Evolutionary conservation across 2,797 vertebrate species (phyloP), one percentile per base, ranked within the genome.

Genomic region (Xiphophorus birchmanni): DNA sequence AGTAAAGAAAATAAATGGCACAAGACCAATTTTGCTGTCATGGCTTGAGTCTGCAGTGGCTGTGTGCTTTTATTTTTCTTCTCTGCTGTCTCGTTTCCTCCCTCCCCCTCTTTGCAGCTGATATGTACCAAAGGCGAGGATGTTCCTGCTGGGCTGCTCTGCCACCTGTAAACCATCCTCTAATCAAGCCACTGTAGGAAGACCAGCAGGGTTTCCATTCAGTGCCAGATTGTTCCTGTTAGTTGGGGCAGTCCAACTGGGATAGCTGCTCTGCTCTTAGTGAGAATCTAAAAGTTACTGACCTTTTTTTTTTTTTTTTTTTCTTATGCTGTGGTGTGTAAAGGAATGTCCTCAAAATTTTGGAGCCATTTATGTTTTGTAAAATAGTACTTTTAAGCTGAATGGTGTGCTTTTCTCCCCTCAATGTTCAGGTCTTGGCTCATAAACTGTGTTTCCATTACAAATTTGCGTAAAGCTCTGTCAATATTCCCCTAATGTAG

Each of bases 171-270:
- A 44, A 8, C 47, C 29, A 47, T 50, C 67, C 23, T n/a, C 21
- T 71, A 71, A 71, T 71, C 67, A 71, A 71, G 67, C 67, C 42
- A 71, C 67, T 44, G 23, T 29, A 71, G 11, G 42, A 71, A 71
- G 42, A 71, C 12, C 40, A 71, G 42, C 12, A 0, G 67, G 42
- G 12, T 45, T 71, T 45, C 26, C 11, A n/a, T 13, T 71, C 42
- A 71, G 42, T 44, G 23, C 23, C 67, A 71, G 67, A 71, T n/a
- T 71, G 23, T 71, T 71, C 42, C 13, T 44, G 67, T 44, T 44
- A 21, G 67, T 45, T 71, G 42, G 13, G 23, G 40, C 15, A 69
- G 26, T 42, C 37, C 10, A 69, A 18, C 67, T 71, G 67, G 26
- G 42, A 26, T 11, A 69, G 37, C 18, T 71, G 42, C 23, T n/a